phyloP scores from a whole-genome alignment of 2,888 invertebrate species.

The Acleris cristana region DNA sequence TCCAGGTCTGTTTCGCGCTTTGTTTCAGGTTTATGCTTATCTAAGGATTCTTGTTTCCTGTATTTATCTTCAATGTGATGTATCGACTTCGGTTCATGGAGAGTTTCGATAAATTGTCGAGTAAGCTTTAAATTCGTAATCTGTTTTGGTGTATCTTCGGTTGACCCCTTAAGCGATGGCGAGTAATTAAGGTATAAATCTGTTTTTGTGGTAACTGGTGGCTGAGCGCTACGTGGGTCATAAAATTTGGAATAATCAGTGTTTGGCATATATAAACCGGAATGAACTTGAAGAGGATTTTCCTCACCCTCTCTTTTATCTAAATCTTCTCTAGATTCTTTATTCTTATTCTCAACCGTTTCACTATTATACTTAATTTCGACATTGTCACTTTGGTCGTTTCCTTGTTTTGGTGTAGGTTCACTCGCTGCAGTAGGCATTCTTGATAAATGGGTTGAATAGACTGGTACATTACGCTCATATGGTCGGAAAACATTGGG shows the following conservation, averaged over 20 bases:
- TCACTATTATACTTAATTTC: constrained; percentile 8
- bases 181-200: constrained; percentile 26
- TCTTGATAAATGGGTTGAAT: neutral
- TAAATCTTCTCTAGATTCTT: constrained; percentile 14
- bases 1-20: constrained; percentile 6
- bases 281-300: constrained; percentile 51
- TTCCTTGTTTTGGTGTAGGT: constrained; percentile 18
- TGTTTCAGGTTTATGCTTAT: constrained; percentile 10
- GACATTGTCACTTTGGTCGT: constrained; percentile 6
- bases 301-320: constrained; percentile 1
- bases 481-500: constrained; percentile 38
- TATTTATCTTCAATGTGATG: neutral
- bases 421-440: constrained; percentile 16
- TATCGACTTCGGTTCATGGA: constrained; percentile 13
- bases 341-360: constrained; percentile 7
- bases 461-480: constrained; percentile 38
- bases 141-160: neutral
- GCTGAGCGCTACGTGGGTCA: constrained; percentile 39
- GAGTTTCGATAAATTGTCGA: constrained; percentile 26
- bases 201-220: constrained; percentile 10
- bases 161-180: neutral
- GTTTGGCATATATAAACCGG: constrained; percentile 43
- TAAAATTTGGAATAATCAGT: constrained; percentile 49
- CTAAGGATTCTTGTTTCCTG: neutral
- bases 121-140: constrained; percentile 25